Evolutionary conservation across 2,888 invertebrate species (phyloP).

Genomic region (Osedax frankpressi): DNA sequence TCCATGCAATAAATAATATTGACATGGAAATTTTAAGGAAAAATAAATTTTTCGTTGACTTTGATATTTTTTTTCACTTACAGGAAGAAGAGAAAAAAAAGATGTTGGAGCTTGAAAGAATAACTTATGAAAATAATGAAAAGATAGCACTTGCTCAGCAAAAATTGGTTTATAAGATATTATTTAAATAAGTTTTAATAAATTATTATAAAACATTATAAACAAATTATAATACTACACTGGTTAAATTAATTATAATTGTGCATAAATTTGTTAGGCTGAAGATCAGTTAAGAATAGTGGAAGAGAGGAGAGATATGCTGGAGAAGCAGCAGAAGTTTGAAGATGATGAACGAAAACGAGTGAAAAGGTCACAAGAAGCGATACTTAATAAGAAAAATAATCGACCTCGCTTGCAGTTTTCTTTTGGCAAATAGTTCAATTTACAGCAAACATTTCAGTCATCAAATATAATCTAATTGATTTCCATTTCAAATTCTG

Average conservation of each 20-base stretch:
- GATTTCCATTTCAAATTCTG: too few species aligned
- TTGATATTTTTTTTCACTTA: too few species aligned
- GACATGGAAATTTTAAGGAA: too few species aligned
- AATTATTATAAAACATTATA: too few species aligned
- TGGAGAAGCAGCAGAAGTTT: constrained; percentile 81
- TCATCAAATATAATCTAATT: too few species aligned
- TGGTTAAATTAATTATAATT: not conserved
- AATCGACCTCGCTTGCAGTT: constrained; percentile 88
- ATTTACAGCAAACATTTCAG: too few species aligned
- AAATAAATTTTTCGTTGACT: too few species aligned
- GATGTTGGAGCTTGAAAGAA: constrained; percentile 84
- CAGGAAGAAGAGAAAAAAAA: constrained; percentile 95
- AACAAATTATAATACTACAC: too few species aligned
- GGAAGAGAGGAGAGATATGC: constrained; percentile 80
- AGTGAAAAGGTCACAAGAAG: constrained; percentile 85
- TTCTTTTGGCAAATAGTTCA: constrained; percentile 15
- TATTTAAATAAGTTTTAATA: too few species aligned
- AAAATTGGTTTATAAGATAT: constrained; percentile 89
- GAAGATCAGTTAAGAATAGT: constrained; percentile 91
- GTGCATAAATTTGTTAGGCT: constrained; percentile 54
- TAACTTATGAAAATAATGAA: constrained; percentile 91
- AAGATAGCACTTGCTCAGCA: constrained; percentile 93
- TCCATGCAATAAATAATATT: too few species aligned
- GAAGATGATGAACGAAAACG: constrained; percentile 84
- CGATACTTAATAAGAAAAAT: constrained; percentile 82